Conservation (phyloP, 2,888 invertebrate species). For the Drosophila niveifrons region DNA sequence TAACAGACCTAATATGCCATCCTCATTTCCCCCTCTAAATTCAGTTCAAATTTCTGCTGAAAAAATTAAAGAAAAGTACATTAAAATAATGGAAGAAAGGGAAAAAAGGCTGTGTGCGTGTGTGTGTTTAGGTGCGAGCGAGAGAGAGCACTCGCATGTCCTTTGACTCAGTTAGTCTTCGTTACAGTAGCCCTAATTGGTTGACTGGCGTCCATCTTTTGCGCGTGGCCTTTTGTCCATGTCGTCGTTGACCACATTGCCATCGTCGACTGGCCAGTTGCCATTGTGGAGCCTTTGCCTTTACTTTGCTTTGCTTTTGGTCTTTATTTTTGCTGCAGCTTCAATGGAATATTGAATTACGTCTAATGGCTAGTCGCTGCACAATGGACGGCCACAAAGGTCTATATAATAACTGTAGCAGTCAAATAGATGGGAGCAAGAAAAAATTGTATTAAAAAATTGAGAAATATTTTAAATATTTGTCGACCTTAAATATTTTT, state of each 20-base stretch:
- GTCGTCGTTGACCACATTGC: conserved; percentile 35
- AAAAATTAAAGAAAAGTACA: conserved; percentile 57
- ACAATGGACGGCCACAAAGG: conserved; percentile 62
- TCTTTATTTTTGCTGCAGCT: conserved; percentile 37
- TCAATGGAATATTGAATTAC: conserved; percentile 79
- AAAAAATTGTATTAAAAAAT: conserved; percentile 48
- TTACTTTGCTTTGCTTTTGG: conserved; percentile 21
- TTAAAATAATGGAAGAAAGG: conserved; percentile 6
- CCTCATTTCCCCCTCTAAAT: conserved; percentile 19
- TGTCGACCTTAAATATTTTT: conserved; percentile 59
- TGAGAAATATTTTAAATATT: conserved; percentile 76
- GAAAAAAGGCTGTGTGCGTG: not conserved
- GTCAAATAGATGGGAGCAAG: conserved; percentile 12
- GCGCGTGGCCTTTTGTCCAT: conserved; percentile 47
- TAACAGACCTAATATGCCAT: conserved; percentile 24
- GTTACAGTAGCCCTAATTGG: conserved; percentile 68
- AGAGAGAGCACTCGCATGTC: conserved; percentile 33
- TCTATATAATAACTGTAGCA: conserved; percentile 37
- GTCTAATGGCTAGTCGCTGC: conserved; percentile 64
- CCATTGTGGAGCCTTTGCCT: conserved; percentile 43
- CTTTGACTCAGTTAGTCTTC: conserved; percentile 55
- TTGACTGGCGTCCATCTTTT: conserved; percentile 51
- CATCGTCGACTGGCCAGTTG: conserved; percentile 48
- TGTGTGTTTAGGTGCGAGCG: conserved; percentile 1
- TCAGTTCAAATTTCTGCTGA: conserved; percentile 64